phyloP scores from a whole-genome alignment of 2,888 invertebrate species.

The Embidobia sp. region DNA sequence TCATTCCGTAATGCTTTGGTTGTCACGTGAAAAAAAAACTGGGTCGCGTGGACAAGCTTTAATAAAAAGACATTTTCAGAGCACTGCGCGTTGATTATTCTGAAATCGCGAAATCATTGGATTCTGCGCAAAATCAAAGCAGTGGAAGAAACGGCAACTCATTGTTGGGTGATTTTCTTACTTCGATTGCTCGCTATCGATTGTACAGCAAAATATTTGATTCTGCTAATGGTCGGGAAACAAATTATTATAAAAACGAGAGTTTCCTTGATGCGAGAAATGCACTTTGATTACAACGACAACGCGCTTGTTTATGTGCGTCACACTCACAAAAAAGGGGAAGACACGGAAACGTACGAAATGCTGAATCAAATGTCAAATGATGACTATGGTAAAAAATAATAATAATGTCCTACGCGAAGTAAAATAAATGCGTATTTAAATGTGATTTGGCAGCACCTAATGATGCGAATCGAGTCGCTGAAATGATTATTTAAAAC shows the following conservation, averaged over 20 bases:
- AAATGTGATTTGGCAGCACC: too few relatives aligned
- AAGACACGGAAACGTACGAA: conserved; percentile 17
- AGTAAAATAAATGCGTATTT: too few relatives aligned
- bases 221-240: conserved; percentile 25
- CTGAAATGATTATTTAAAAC: too few relatives aligned
- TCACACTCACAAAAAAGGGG: conserved; percentile 3
- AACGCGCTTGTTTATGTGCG: conserved; percentile 3
- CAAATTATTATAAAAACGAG: conserved; percentile 33
- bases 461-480: too few relatives aligned
- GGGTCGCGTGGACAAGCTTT: conserved; percentile 7
- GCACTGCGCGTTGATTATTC: conserved; percentile 3
- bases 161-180: conserved; percentile 31
- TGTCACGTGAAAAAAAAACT: not conserved
- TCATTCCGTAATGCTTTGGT: conserved; percentile 3
- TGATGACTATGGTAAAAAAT: too few relatives aligned
- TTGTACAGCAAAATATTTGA: conserved; percentile 38
- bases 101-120: conserved; percentile 17
- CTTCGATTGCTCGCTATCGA: conserved; percentile 23
- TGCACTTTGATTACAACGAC: conserved; percentile 25
- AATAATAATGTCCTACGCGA: too few relatives aligned
- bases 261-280: conserved; percentile 21
- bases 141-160: conserved; percentile 20
- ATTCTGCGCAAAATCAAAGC: conserved; percentile 11
- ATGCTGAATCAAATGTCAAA: too few relatives aligned
- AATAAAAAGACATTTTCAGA: conserved; percentile 9